Evolutionary conservation across 2,113 vertebrate species (phyloP).

Genomic region (Ascaphus truei): DNA sequence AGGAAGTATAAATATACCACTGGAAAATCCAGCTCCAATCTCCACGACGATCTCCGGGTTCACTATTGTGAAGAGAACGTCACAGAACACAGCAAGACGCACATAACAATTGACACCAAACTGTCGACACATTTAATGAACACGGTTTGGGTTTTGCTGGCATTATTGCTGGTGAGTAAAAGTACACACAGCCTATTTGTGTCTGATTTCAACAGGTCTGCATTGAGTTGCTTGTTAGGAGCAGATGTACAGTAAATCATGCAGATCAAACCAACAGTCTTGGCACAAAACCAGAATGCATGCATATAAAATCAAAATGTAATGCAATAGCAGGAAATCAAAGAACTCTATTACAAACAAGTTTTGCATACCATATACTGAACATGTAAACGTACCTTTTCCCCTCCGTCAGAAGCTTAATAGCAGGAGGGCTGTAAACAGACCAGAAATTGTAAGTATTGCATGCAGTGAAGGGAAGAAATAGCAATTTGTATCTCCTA

Average conservation of each 20-base stretch:
- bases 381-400: conserved; percentile 63
- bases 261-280: conserved; percentile 54
- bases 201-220: conserved; percentile 76
- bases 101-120: conserved; percentile 27
- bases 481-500: no score
- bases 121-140: conserved; percentile 68
- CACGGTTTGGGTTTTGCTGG: conserved; percentile 33
- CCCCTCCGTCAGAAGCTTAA: conserved; percentile 78
- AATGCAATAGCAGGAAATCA: conserved; percentile 38
- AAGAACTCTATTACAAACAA: conserved; percentile 24
- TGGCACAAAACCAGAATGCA: not conserved
- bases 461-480: no score
- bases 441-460: not conserved
- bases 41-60: not conserved
- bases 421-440: conserved; percentile 67
- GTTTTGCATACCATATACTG: not conserved
- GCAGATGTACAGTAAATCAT: conserved; percentile 71
- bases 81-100: not conserved
- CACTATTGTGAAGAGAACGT: not conserved
- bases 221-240: conserved; percentile 60
- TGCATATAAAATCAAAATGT: not conserved
- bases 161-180: conserved; percentile 30
- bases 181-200: conserved; percentile 63
- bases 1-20: not conserved
- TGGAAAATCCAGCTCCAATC: conserved; percentile 2